These are phyloP conservation scores for Silurus asotus DNA, from an alignment of 2,113 vertebrate species.

Conservation along the genomic window DNA sequence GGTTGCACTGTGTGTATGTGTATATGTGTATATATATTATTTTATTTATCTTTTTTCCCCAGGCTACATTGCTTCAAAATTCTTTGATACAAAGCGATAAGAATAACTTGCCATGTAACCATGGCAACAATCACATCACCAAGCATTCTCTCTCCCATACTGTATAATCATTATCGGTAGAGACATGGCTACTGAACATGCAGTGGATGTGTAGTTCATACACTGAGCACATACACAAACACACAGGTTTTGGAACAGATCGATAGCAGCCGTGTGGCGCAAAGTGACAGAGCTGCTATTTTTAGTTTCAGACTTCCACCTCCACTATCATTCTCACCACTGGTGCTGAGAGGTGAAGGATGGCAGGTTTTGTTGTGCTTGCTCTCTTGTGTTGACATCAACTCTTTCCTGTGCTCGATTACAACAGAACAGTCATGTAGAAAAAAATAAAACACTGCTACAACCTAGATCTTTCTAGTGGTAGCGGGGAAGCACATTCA, in stretches of 20 bases:
- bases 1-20: too few relatives aligned
- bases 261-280: conserved; percentile 27
- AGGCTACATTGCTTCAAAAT: not conserved
- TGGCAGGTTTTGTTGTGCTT: conserved; percentile 10
- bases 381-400: not conserved
- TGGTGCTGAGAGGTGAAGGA: conserved; percentile 36
- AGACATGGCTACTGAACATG: not conserved
- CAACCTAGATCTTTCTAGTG: too few relatives aligned
- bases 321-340: conserved; percentile 40
- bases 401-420: not conserved
- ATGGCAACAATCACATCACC: not conserved
- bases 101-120: not conserved
- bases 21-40: too few relatives aligned
- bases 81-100: not conserved
- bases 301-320: conserved; percentile 41
- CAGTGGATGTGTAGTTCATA: not conserved
- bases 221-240: not conserved
- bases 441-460: not conserved
- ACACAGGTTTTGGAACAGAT: conserved; percentile 16
- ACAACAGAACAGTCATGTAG: not conserved
- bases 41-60: not conserved
- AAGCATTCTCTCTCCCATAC: not conserved
- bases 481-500: too few relatives aligned
- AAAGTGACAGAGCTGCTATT: conserved; percentile 41
- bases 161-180: not conserved